phyloP scores from a whole-genome alignment of 2,888 invertebrate genomes.

The Loripinus fragilis region DNA sequence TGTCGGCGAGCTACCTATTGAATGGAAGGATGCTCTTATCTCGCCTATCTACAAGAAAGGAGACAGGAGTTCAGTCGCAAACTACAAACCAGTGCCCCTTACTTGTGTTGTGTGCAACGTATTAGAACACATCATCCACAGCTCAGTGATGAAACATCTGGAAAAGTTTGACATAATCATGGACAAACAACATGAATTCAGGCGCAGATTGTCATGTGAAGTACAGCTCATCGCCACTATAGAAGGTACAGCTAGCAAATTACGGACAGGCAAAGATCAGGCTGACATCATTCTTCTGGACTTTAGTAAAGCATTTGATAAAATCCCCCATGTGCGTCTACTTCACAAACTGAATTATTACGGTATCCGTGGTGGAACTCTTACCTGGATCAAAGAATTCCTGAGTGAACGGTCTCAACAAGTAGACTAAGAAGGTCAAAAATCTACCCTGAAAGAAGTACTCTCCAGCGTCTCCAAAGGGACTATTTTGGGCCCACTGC shows the following conservation, averaged over 20 bases:
- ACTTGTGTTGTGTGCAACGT: background rate
- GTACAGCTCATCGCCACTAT: background rate
- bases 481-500: slow-evolving; percentile 27
- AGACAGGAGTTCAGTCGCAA: background rate
- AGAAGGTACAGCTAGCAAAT: background rate
- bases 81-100: background rate
- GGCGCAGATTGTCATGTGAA: background rate
- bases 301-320: background rate
- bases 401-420: slow-evolving; percentile 14
- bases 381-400: slow-evolving; percentile 44
- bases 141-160: background rate
- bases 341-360: slow-evolving; percentile 1
- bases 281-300: background rate
- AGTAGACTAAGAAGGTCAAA: background rate
- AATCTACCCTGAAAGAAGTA: background rate
- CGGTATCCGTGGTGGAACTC: slow-evolving; percentile 6
- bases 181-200: slow-evolving; percentile 3
- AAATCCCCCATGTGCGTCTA: background rate
- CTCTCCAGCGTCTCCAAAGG: slow-evolving; percentile 24
- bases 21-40: too few species aligned
- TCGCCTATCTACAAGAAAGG: too few species aligned
- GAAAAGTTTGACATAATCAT: background rate
- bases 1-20: background rate
- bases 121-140: background rate
- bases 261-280: background rate